Conservation (phyloP, 1,140 invertebrate species). For the Drosophila varians region DNA sequence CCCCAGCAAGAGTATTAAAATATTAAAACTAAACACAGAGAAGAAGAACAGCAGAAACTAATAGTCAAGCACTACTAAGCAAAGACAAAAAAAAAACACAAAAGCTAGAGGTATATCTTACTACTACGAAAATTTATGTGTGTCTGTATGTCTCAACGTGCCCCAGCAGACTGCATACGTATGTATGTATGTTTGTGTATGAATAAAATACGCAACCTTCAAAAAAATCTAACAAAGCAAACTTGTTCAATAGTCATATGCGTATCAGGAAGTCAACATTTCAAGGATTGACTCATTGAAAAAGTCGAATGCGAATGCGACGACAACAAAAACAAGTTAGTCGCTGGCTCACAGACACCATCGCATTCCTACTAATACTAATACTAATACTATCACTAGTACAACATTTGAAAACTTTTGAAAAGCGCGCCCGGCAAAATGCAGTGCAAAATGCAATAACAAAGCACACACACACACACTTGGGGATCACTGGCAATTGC, state of each 20-base stretch:
- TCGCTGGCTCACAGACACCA: slow-evolving; percentile 31
- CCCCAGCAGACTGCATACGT: slow-evolving; percentile 37
- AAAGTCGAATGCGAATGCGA: slow-evolving; percentile 77
- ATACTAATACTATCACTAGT: too few relatives aligned
- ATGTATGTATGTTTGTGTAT: slow-evolving; percentile 28
- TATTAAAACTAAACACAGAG: background rate
- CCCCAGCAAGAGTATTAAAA: slow-evolving; percentile 2
- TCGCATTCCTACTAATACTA: too few relatives aligned
- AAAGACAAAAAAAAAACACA: slow-evolving; percentile 52
- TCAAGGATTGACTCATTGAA: slow-evolving; percentile 84
- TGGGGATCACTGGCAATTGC: slow-evolving; percentile 70
- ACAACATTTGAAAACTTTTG: slow-evolving; percentile 60
- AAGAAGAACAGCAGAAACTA: slow-evolving; percentile 27
- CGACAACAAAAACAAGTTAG: slow-evolving; percentile 75
- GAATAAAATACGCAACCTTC: slow-evolving; percentile 81
- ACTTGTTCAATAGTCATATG: slow-evolving; percentile 83
- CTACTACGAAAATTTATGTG: slow-evolving; percentile 54
- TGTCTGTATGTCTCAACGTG: slow-evolving; percentile 48
- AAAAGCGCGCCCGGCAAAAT: slow-evolving; percentile 79
- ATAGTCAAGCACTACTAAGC: slow-evolving; percentile 57
- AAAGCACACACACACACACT: slow-evolving; percentile 47
- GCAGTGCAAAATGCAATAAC: slow-evolving; percentile 62
- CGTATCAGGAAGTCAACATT: slow-evolving; percentile 83
- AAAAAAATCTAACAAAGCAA: slow-evolving; percentile 83
- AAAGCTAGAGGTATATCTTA: slow-evolving; percentile 57